phyloP scores from a whole-genome alignment of 2,888 invertebrate species.

The Hydropsyche betteni region DNA sequence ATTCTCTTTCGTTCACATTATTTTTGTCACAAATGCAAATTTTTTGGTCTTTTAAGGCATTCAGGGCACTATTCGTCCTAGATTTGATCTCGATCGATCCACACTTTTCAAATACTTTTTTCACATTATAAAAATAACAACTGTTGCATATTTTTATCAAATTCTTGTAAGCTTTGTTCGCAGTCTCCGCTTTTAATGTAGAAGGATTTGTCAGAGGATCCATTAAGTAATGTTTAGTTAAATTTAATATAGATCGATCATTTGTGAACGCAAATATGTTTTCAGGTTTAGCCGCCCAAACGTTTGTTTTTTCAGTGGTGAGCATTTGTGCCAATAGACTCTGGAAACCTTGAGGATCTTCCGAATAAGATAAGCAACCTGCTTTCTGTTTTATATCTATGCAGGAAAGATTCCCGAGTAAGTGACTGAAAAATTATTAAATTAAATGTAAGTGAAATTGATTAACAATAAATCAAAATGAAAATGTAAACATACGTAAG shows the following conservation, averaged over 20 bases:
- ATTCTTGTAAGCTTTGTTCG: constrained; percentile 23
- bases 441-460: not conserved
- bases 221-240: constrained; percentile 74
- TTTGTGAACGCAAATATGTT: constrained; percentile 80
- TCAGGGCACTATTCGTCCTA: constrained; percentile 49
- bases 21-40: constrained; percentile 58
- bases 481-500: constrained; percentile 63
- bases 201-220: constrained; percentile 30
- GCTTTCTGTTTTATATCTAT: constrained; percentile 89
- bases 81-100: not conserved
- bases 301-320: constrained; percentile 75
- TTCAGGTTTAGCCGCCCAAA: constrained; percentile 74
- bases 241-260: constrained; percentile 74
- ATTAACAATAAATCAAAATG: not conserved
- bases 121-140: constrained; percentile 52
- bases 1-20: constrained; percentile 62
- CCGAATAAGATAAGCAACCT: constrained; percentile 85
- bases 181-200: constrained; percentile 2
- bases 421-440: constrained; percentile 60
- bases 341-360: constrained; percentile 84
- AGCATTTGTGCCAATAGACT: constrained; percentile 81
- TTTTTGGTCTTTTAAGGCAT: constrained; percentile 53
- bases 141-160: constrained; percentile 53
- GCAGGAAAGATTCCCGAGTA: constrained; percentile 73
- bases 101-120: constrained; percentile 44